Conservation (phyloP, 2,797 vertebrate genomes). For the Petrocephalus schoutedeni region DNA sequence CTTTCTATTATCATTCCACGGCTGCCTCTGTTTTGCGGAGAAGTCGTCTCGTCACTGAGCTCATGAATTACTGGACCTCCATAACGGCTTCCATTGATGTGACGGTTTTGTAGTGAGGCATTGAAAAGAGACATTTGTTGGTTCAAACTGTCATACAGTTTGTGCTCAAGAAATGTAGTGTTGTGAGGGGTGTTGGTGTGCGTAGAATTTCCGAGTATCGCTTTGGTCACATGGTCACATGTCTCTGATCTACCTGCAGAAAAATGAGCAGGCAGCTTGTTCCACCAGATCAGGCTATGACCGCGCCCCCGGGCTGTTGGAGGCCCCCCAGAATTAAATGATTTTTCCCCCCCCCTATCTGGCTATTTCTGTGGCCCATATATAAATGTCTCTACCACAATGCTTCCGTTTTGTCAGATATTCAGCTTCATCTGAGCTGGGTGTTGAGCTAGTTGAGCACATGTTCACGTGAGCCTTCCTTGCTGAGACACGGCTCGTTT, state of each 20-base stretch:
- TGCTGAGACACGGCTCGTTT: not conserved
- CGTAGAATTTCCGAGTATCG: not conserved
- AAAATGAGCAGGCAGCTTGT: not conserved
- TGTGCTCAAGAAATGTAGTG: not conserved
- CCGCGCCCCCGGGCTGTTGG: not conserved
- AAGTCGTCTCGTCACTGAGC: not conserved
- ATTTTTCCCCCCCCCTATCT: not conserved
- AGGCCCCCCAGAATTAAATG: not conserved
- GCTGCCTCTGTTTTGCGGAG: not conserved
- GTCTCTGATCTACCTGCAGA: not conserved
- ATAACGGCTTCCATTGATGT: not conserved
- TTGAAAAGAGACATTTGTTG: not conserved
- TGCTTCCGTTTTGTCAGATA: not conserved
- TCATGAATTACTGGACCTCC: not conserved
- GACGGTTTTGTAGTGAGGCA: not conserved
- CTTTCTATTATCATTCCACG: conserved; percentile 6
- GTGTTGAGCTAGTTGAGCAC: not conserved
- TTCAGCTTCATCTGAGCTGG: too few relatives aligned
- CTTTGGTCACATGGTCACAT: not conserved
- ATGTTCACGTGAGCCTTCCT: not conserved
- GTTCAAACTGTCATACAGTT: not conserved
- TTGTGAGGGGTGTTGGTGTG: not conserved
- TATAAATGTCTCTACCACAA: not conserved
- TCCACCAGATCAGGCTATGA: not conserved
- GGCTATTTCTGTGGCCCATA: not conserved